Evolutionary conservation across 2,888 invertebrate species (phyloP).

Genomic region (Labia minor): DNA sequence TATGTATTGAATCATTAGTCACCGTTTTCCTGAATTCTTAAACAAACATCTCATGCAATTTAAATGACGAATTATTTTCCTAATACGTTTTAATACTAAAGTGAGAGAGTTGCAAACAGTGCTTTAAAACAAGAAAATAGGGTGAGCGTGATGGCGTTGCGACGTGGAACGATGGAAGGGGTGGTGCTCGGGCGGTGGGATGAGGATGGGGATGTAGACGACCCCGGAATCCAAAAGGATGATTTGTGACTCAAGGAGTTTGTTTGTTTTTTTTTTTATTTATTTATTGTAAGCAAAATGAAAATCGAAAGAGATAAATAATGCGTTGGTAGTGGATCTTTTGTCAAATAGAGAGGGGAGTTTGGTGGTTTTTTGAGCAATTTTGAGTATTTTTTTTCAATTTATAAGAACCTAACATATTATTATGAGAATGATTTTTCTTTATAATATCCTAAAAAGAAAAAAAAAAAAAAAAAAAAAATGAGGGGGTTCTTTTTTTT

Average conservation of each 20-base stretch:
- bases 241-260: background rate
- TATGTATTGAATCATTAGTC: constrained; percentile 3
- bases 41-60: background rate
- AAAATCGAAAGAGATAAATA: background rate
- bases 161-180: too few species aligned
- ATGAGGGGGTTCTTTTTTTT: too few species aligned
- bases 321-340: too few species aligned
- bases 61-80: constrained; percentile 13
- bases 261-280: too few species aligned
- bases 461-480: too few species aligned
- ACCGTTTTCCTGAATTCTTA: constrained; percentile 5
- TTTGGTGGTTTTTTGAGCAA: too few species aligned
- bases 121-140: background rate
- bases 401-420: too few species aligned
- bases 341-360: background rate
- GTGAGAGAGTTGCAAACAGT: background rate
- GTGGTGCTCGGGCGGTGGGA: background rate
- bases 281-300: constrained; percentile 2
- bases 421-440: too few species aligned
- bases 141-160: background rate
- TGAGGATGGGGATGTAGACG: too few species aligned
- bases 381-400: too few species aligned
- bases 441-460: too few species aligned
- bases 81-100: background rate
- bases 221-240: background rate